These are phyloP conservation scores for Leptura quadrifasciata DNA, from an alignment of 2,888 invertebrate species.

Conservation along the genomic window DNA sequence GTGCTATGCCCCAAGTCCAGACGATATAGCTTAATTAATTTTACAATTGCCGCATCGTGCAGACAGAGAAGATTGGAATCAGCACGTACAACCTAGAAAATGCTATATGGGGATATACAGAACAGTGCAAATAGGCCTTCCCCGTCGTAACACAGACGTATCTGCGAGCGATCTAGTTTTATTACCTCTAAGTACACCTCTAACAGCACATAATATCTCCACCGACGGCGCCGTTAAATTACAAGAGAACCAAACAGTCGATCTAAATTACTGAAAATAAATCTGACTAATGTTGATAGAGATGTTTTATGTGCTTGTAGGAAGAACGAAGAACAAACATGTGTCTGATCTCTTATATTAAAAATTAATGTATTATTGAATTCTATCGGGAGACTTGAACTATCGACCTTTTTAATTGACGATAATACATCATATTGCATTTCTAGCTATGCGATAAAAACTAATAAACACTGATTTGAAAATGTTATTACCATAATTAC, in stretches of 20 bases:
- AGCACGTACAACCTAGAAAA: not conserved
- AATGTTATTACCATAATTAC: not conserved
- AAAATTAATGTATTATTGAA: conserved; percentile 28
- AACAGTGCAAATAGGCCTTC: conserved; percentile 8
- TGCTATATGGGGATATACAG: not conserved
- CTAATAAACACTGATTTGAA: conserved; percentile 2
- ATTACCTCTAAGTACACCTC: conserved; percentile 35
- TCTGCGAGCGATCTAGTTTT: conserved; percentile 32
- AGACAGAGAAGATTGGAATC: conserved; percentile 1
- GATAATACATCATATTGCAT: conserved; percentile 24
- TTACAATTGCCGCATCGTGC: conserved; percentile 13
- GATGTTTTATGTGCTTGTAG: conserved; percentile 3
- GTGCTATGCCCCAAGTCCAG: not conserved
- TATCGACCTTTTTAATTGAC: conserved; percentile 27
- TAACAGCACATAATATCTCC: conserved; percentile 13
- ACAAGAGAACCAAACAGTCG: conserved; percentile 11
- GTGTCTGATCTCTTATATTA: conserved; percentile 1
- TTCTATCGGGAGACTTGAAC: conserved; percentile 21
- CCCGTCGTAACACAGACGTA: conserved; percentile 20
- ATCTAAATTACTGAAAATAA: conserved; percentile 32
- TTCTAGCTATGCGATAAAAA: not conserved
- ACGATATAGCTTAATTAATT: not conserved
- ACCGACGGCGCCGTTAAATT: conserved; percentile 21
- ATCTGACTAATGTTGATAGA: conserved; percentile 29
- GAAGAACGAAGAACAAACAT: conserved; percentile 28